These are phyloP conservation scores for Trachelus iudaicus DNA, from an alignment of 2,888 invertebrate genomes.

Conservation along the genomic window DNA sequence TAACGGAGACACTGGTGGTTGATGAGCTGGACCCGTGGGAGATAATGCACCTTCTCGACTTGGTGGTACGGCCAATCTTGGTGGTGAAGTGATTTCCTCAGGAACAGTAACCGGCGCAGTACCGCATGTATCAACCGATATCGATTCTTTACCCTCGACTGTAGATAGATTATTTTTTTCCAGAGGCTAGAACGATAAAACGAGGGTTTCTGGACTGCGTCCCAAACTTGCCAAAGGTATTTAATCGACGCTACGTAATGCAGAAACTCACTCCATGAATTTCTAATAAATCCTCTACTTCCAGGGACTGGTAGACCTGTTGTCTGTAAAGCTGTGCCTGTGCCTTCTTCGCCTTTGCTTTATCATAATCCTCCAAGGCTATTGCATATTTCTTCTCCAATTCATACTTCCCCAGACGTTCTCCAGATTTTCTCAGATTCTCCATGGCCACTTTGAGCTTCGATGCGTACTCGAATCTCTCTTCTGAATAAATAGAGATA, in stretches of 20 bases:
- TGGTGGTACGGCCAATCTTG: constrained; percentile 55
- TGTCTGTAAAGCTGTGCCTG: constrained; percentile 88
- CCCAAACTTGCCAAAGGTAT: not conserved
- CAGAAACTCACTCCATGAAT: constrained; percentile 73
- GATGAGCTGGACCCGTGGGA: constrained; percentile 63
- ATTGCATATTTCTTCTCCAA: constrained; percentile 93
- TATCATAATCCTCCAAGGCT: constrained; percentile 91
- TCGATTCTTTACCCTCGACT: constrained; percentile 49
- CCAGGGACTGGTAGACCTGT: constrained; percentile 79
- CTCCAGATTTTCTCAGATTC: constrained; percentile 86
- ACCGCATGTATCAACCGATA: constrained; percentile 39
- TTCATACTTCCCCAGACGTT: constrained; percentile 89
- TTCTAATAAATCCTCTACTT: constrained; percentile 83
- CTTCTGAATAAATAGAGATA: constrained; percentile 70
- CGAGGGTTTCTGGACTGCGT: not conserved
- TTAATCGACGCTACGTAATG: not conserved
- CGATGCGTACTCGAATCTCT: constrained; percentile 93
- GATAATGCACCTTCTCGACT: constrained; percentile 65
- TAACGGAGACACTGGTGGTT: constrained; percentile 68
- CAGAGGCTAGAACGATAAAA: constrained; percentile 42
- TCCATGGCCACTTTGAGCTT: constrained; percentile 88
- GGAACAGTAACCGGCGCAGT: constrained; percentile 34
- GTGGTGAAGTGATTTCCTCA: constrained; percentile 54
- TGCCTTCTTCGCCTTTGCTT: constrained; percentile 87
- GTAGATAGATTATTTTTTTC: constrained; percentile 57